phyloP scores from a whole-genome alignment of 30 jellyfish, hydroid and myxozoan species.

The Hydra vulgaris region DNA sequence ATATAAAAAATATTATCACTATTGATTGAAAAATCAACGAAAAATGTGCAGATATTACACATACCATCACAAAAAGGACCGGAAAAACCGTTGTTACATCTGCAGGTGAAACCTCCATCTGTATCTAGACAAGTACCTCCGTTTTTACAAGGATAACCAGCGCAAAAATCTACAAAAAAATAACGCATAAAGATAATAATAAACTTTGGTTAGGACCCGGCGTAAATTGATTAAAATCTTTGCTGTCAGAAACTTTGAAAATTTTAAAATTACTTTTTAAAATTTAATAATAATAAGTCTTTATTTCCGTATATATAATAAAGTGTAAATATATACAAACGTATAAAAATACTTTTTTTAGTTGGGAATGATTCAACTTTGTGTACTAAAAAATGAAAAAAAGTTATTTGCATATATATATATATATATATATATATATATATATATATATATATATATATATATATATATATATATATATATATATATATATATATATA shows the following conservation, averaged over 20 bases:
- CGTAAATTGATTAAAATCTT: no score
- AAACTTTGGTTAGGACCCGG: no score
- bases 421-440: no score
- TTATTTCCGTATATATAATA: no score
- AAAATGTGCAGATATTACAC: neutral
- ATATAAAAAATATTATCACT: neutral
- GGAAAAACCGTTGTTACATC: slow-evolving; percentile 78
- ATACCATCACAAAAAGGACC: slow-evolving; percentile 95
- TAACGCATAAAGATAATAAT: neutral
- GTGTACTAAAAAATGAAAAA: neutral
- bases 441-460: no score
- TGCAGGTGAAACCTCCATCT: slow-evolving; percentile 63
- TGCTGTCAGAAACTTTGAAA: no score
- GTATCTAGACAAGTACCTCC: slow-evolving; percentile 92
- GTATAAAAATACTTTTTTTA: neutral
- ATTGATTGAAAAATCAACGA: neutral
- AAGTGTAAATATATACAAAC: neutral
- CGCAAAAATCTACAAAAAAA: slow-evolving; percentile 44
- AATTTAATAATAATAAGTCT: no score
- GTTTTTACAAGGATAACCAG: slow-evolving; percentile 67
- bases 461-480: no score
- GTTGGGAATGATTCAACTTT: neutral
- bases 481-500: no score
- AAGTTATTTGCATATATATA: no score
- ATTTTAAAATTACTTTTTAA: no score